Conservation (phyloP, 2,888 invertebrate species). For the Pandemis heparana region DNA sequence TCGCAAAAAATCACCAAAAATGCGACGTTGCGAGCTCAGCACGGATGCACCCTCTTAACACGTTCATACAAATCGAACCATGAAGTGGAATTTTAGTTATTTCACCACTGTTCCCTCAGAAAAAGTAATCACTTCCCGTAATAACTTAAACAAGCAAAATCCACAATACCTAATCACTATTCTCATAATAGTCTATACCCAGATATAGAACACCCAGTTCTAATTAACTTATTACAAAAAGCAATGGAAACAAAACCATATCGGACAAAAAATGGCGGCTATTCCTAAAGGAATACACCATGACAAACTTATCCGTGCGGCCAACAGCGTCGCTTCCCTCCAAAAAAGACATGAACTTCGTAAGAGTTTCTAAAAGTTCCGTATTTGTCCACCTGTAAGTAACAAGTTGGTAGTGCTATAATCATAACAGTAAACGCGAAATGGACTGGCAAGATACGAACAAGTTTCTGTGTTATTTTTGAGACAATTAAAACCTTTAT, state of each 20-base stretch:
- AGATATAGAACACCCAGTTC: not conserved
- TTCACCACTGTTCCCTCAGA: too few relatives aligned
- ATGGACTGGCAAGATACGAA: slow-evolving; percentile 65
- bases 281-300: slow-evolving; percentile 30
- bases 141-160: not conserved
- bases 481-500: slow-evolving; percentile 76
- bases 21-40: too few relatives aligned
- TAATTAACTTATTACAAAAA: slow-evolving; percentile 40
- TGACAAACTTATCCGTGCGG: slow-evolving; percentile 25
- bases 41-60: too few relatives aligned
- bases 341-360: not conserved
- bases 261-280: slow-evolving; percentile 38
- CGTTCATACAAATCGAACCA: too few relatives aligned
- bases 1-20: too few relatives aligned
- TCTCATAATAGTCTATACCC: not conserved
- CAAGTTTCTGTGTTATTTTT: slow-evolving; percentile 66
- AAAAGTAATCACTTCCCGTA: too few relatives aligned
- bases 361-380: slow-evolving; percentile 8
- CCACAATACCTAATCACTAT: not conserved
- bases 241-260: slow-evolving; percentile 28
- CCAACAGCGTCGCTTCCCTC: not conserved
- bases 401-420: slow-evolving; percentile 53
- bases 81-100: too few relatives aligned
- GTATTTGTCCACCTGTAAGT: slow-evolving; percentile 42
- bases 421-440: slow-evolving; percentile 67